Conservation (phyloP, 2,113 vertebrate species). For the Todiramphus chloris region DNA sequence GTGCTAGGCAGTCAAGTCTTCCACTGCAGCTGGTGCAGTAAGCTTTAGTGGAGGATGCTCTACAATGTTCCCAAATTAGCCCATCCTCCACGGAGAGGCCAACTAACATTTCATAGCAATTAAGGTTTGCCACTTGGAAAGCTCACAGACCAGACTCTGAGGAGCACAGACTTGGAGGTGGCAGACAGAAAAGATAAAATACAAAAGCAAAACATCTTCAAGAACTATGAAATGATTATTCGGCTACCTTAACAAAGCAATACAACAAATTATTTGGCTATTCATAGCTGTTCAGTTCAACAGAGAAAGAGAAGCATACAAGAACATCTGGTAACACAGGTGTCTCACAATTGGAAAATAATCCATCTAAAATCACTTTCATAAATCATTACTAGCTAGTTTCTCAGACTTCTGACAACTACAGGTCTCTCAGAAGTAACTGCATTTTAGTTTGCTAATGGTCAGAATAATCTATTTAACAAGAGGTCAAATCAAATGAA, state of each 20-base stretch:
- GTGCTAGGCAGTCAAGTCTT: slow-evolving; percentile 6
- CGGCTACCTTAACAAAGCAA: neutral
- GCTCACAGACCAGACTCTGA: slow-evolving; percentile 16
- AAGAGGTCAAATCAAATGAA: neutral
- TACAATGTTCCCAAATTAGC: neutral
- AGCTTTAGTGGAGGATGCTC: neutral
- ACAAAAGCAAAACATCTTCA: neutral
- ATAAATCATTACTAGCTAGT: slow-evolving; percentile 7
- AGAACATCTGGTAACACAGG: slow-evolving; percentile 36
- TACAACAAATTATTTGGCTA: slow-evolving; percentile 25
- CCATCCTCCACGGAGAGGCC: neutral
- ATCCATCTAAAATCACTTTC: neutral
- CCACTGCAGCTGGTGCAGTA: neutral
- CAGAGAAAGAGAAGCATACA: neutral
- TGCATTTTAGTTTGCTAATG: neutral
- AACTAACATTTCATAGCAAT: neutral
- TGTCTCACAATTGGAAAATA: slow-evolving; percentile 15
- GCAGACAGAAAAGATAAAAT: neutral
- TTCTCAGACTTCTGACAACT: slow-evolving; percentile 46
- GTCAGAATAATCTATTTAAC: slow-evolving; percentile 4
- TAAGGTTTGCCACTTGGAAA: slow-evolving; percentile 20
- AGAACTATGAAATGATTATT: neutral
- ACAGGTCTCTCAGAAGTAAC: slow-evolving; percentile 25
- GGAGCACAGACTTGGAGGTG: neutral
- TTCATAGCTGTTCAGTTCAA: neutral